These are phyloP conservation scores for Heliothis subflexa DNA, from an alignment of 1,140 invertebrate species.

Conservation along the genomic window DNA sequence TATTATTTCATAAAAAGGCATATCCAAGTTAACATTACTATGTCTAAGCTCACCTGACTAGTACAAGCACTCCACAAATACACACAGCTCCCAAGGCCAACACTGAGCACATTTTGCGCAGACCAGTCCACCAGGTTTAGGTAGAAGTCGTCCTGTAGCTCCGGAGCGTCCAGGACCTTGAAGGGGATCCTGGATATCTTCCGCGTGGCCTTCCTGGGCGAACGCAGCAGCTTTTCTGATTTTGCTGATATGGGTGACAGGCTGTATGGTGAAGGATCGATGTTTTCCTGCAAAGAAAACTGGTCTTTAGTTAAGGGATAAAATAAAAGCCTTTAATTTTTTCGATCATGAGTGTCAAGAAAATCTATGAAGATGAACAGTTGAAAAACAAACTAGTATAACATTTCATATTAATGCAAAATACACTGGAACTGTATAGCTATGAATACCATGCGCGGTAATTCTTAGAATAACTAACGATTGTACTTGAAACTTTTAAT, in stretches of 20 bases:
- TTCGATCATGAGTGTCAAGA: neutral
- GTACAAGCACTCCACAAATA: constrained; percentile 99
- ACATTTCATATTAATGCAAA: too few species aligned
- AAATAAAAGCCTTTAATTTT: neutral
- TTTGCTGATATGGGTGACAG: constrained; percentile 97
- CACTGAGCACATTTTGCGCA: constrained; percentile 98
- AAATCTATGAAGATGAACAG: neutral
- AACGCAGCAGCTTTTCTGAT: constrained; percentile 97
- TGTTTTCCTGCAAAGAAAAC: constrained; percentile 85
- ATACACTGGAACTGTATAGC: neutral
- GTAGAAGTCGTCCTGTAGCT: constrained; percentile 99
- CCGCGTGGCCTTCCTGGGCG: constrained; percentile 97
- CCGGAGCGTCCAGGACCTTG: constrained; percentile 98
- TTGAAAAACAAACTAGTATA: neutral
- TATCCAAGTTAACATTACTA: neutral
- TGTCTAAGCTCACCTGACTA: constrained; percentile 91
- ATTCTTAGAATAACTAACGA: constrained; percentile 29
- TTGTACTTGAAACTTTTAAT: constrained; percentile 42
- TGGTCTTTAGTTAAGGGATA: neutral
- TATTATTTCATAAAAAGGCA: too few species aligned
- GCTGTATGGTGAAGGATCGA: constrained; percentile 93
- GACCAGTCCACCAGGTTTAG: constrained; percentile 99
- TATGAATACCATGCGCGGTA: neutral
- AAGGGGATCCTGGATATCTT: constrained; percentile 99
- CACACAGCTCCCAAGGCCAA: constrained; percentile 99